Evolutionary conservation across 2,797 vertebrate genomes (phyloP).

Genomic region (Bucorvus abyssinicus): DNA sequence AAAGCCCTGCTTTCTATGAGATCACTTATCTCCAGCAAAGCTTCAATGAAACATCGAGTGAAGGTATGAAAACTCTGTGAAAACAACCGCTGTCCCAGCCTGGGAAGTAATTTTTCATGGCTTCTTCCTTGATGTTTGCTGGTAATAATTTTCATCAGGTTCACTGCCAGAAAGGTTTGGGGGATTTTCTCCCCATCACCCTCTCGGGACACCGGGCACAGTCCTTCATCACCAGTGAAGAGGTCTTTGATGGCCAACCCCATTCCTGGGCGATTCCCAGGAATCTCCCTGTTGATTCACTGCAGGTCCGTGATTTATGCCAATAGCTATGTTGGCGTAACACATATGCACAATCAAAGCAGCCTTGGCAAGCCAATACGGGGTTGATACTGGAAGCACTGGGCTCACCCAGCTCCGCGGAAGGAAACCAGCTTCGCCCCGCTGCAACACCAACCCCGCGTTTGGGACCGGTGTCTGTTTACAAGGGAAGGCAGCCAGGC

Average conservation of each 20-base stretch:
- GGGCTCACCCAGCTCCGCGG: not conserved
- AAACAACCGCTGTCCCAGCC: not conserved
- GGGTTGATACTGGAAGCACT: not conserved
- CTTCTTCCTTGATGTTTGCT: not conserved
- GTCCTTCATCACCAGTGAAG: not conserved
- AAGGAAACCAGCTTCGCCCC: rapidly evolving
- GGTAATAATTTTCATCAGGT: not conserved
- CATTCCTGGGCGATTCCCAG: not conserved
- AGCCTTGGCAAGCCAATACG: not conserved
- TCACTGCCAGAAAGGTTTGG: not conserved
- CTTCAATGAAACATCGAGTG: not conserved
- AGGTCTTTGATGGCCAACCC: not conserved
- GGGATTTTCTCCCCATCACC: not conserved
- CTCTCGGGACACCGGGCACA: not conserved
- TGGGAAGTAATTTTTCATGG: not conserved
- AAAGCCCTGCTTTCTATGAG: constrained; percentile 16
- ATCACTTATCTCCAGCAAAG: constrained; percentile 6
- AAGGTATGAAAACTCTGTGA: not conserved
- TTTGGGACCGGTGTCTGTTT: not conserved
- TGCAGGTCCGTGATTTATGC: rapidly evolving
- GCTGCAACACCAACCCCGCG: rapidly evolving
- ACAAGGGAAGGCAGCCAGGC: not conserved
- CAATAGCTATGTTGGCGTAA: not conserved
- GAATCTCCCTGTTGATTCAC: not conserved
- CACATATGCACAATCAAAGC: not conserved